phyloP scores from a whole-genome alignment of 1,140 invertebrate species.

The Belonocnema kinseyi region DNA sequence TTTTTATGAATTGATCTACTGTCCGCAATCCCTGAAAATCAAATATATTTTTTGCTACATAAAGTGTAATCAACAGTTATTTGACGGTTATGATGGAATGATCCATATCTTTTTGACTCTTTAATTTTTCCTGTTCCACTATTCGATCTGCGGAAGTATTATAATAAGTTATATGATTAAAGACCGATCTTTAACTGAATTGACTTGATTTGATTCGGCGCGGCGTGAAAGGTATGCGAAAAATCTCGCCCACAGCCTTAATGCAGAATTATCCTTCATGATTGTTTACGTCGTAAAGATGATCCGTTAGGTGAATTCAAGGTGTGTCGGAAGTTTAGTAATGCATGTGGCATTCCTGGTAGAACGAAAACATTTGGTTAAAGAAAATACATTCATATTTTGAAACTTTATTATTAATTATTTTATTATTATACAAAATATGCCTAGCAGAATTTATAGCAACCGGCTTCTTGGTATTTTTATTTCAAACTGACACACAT shows the following conservation, averaged over 20 bases:
- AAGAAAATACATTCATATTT: neutral
- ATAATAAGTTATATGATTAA: neutral
- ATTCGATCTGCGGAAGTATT: neutral
- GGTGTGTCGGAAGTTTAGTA: neutral
- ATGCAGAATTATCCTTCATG: slow-evolving; percentile 5
- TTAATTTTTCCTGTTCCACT: neutral
- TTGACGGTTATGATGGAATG: neutral
- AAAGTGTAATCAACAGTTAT: slow-evolving; percentile 1
- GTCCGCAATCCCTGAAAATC: too few relatives aligned
- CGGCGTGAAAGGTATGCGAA: slow-evolving; percentile 12
- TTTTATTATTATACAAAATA: neutral
- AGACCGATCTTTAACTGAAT: slow-evolving; percentile 19
- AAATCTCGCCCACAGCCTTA: slow-evolving; percentile 10
- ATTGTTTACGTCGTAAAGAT: slow-evolving; percentile 31
- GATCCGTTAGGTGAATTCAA: slow-evolving; percentile 30
- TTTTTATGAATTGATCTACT: too few relatives aligned
- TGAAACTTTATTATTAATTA: neutral
- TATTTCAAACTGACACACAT: too few relatives aligned
- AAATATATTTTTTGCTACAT: neutral
- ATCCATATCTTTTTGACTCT: neutral
- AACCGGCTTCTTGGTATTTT: too few relatives aligned
- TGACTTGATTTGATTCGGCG: slow-evolving; percentile 13
- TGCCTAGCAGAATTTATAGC: neutral
- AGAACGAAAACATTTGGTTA: neutral
- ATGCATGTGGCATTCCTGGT: neutral